Percentiles rank a stretch among this genome's conserved stretches.
phyloP scores from a whole-genome alignment of 2,797 vertebrate species.

The Cottoperca gobio region DNA sequence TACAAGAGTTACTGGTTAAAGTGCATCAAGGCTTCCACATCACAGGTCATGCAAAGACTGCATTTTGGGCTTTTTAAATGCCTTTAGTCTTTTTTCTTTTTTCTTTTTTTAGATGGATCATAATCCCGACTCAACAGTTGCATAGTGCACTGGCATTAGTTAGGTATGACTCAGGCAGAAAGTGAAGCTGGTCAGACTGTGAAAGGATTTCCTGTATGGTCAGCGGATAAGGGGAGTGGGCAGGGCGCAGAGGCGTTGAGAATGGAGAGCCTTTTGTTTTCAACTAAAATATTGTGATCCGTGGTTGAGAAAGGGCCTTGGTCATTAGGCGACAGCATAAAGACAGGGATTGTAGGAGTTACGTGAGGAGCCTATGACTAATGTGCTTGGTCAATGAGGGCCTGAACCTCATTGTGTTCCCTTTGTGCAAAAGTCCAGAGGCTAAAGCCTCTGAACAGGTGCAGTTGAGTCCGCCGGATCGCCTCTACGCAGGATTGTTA shows the following conservation, averaged over 20 bases:
- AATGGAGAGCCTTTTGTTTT: constrained; percentile 74
- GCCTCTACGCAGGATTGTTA: constrained; percentile 74
- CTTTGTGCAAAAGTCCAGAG: constrained; percentile 82
- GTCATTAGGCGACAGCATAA: constrained; percentile 81
- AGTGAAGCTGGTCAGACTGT: constrained; percentile 62
- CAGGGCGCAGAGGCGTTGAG: constrained; percentile 60
- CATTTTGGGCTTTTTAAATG: constrained; percentile 40
- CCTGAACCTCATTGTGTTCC: constrained; percentile 83
- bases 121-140: constrained; percentile 47
- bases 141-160: constrained; percentile 29
- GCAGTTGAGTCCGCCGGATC: constrained; percentile 81
- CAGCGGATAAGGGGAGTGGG: constrained; percentile 61
- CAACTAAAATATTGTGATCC: constrained; percentile 84
- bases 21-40: constrained; percentile 40
- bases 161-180: constrained; percentile 63
- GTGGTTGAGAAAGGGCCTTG: constrained; percentile 78
- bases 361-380: constrained; percentile 82
- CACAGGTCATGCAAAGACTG: constrained; percentile 45
- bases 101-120: constrained; percentile 59
- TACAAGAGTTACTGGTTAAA: constrained; percentile 29
- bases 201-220: constrained; percentile 75
- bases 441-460: constrained; percentile 83
- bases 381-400: constrained; percentile 85
- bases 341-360: constrained; percentile 81
- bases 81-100: constrained; percentile 56